Conservation (phyloP, 2,113 vertebrate species). For the Prolemur simus region DNA sequence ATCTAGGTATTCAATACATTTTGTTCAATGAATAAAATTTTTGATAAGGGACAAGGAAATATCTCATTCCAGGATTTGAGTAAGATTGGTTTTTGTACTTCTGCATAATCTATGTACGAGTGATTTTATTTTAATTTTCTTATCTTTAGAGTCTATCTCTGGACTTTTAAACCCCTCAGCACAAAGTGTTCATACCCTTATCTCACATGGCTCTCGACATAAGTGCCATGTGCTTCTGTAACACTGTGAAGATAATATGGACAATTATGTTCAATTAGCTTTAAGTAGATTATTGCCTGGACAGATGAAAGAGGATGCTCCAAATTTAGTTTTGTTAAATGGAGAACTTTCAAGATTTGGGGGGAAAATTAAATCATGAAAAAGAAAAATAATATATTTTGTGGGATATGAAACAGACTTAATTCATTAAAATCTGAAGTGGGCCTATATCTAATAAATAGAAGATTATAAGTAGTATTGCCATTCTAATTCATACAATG, state of each 20-base stretch:
- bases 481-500: neutral
- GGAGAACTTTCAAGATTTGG: neutral
- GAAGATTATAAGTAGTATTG: neutral
- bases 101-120: neutral
- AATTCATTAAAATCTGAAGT: constrained; percentile 15
- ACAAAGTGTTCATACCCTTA: neutral
- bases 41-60: neutral
- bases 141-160: neutral
- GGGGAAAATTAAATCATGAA: neutral
- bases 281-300: neutral
- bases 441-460: neutral
- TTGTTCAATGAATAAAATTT: constrained; percentile 29
- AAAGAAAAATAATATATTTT: constrained; percentile 21
- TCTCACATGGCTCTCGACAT: neutral
- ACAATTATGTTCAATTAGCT: neutral
- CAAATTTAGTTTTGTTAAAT: constrained; percentile 15
- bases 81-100: neutral
- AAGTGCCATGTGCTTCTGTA: neutral
- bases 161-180: neutral
- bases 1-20: neutral
- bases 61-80: neutral
- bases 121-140: constrained; percentile 26
- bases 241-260: neutral
- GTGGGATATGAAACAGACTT: neutral
- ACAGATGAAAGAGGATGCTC: neutral